Evolutionary conservation across 2,113 vertebrate species (phyloP).

Genomic region (Clupea harengus): DNA sequence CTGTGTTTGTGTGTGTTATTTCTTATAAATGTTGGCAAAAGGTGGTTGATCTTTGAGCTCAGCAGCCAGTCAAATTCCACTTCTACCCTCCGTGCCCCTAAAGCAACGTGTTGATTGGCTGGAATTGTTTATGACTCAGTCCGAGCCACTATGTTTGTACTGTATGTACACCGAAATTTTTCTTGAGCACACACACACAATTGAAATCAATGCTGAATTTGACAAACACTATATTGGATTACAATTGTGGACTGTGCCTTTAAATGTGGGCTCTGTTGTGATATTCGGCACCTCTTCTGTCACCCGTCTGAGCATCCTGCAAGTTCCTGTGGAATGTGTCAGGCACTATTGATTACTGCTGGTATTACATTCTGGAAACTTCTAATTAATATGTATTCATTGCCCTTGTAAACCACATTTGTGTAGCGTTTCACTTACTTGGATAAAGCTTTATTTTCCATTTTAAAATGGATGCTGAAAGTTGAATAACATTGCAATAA

Average conservation of each 20-base stretch:
- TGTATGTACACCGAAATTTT: too few relatives aligned
- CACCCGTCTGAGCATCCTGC: neutral
- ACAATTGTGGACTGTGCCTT: neutral
- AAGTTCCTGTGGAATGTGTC: constrained; percentile 4
- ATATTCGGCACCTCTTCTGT: neutral
- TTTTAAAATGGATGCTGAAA: neutral
- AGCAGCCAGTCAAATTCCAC: neutral
- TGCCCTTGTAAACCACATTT: neutral
- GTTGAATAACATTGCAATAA: too few relatives aligned
- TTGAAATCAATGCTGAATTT: neutral
- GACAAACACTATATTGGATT: neutral
- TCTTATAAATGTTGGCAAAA: neutral
- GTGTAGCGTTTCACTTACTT: neutral
- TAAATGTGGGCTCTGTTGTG: neutral
- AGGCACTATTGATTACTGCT: neutral
- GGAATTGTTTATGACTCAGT: neutral
- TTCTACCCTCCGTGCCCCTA: neutral
- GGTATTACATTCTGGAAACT: neutral
- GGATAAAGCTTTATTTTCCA: neutral
- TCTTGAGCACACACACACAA: too few relatives aligned
- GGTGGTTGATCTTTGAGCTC: neutral
- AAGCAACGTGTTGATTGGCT: neutral
- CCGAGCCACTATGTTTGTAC: neutral
- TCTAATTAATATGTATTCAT: neutral
- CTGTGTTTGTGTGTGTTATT: neutral